phyloP scores from a whole-genome alignment of 1,140 invertebrate species.

The Teleogryllus occipitalis region DNA sequence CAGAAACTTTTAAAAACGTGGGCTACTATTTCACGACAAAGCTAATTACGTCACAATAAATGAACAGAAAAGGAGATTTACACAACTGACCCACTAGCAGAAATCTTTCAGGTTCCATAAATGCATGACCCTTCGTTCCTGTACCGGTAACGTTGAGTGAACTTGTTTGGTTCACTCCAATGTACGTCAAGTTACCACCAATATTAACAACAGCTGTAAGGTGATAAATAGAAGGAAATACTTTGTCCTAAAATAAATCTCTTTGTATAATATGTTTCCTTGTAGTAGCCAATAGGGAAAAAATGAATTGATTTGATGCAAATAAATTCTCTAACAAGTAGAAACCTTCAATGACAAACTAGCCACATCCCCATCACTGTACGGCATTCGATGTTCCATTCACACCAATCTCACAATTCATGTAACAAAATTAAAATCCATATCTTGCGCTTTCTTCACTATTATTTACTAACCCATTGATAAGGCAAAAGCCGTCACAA shows the following conservation, averaged over 20 bases:
- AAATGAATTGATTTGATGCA: neutral
- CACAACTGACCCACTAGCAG: too few species aligned
- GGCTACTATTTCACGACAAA: too few species aligned
- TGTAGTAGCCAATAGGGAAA: too few species aligned
- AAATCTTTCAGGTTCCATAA: too few species aligned
- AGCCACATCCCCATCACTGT: constrained; percentile 21
- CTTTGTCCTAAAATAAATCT: too few species aligned
- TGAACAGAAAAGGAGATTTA: too few species aligned
- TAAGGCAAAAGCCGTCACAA: constrained; percentile 14
- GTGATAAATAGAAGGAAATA: too few species aligned
- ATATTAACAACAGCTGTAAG: neutral
- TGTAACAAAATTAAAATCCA: neutral
- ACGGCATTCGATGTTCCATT: neutral
- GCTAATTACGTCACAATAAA: too few species aligned
- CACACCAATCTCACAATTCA: neutral
- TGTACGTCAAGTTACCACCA: neutral
- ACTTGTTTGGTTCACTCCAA: neutral
- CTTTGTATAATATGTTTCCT: too few species aligned
- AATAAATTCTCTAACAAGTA: neutral
- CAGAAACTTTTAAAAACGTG: too few species aligned
- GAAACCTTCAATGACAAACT: constrained; percentile 17
- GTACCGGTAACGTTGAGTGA: neutral
- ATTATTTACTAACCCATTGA: constrained; percentile 22
- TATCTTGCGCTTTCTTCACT: neutral
- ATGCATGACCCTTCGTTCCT: neutral